phyloP scores from a whole-genome alignment of 1,140 invertebrate species.

The Pachypeltis micranthus region DNA sequence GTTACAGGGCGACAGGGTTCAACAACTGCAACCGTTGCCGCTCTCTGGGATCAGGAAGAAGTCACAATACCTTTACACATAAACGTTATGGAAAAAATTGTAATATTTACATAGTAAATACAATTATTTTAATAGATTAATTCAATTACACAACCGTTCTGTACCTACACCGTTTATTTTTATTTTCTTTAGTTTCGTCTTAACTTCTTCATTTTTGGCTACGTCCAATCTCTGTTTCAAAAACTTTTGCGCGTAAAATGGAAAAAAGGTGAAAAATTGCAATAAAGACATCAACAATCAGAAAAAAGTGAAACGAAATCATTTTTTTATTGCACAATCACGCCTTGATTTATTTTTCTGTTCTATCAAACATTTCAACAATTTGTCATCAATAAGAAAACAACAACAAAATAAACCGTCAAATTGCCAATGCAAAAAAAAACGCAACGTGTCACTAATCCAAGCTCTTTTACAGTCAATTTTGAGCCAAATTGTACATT shows the following conservation, averaged over 20 bases:
- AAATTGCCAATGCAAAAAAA: too few species aligned
- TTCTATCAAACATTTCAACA: background rate
- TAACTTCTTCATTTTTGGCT: background rate
- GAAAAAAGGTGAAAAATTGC: background rate
- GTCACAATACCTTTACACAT: slow-evolving; percentile 18
- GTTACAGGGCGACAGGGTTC: slow-evolving; percentile 11
- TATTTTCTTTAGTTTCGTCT: background rate
- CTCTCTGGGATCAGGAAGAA: slow-evolving; percentile 13
- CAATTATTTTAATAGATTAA: slow-evolving; percentile 19
- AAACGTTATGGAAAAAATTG: slow-evolving; percentile 4
- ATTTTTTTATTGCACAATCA: slow-evolving; percentile 5
- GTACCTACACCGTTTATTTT: slow-evolving; percentile 10
- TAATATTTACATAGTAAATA: slow-evolving; percentile 20
- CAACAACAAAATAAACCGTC: background rate
- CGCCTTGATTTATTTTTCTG: slow-evolving; percentile 1
- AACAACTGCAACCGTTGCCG: slow-evolving; percentile 14
- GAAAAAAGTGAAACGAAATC: slow-evolving; percentile 1
- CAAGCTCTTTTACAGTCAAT: too few species aligned
- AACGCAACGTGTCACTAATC: too few species aligned
- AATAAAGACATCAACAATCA: background rate
- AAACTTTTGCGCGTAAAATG: background rate
- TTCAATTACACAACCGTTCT: slow-evolving; percentile 13
- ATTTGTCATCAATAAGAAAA: background rate
- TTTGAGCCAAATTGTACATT: too few species aligned
- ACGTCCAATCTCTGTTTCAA: background rate